Percentiles rank a stretch among this genome's conserved stretches.
Conservation (phyloP, 2,113 vertebrate genomes). For the Cepphus grylle region DNA sequence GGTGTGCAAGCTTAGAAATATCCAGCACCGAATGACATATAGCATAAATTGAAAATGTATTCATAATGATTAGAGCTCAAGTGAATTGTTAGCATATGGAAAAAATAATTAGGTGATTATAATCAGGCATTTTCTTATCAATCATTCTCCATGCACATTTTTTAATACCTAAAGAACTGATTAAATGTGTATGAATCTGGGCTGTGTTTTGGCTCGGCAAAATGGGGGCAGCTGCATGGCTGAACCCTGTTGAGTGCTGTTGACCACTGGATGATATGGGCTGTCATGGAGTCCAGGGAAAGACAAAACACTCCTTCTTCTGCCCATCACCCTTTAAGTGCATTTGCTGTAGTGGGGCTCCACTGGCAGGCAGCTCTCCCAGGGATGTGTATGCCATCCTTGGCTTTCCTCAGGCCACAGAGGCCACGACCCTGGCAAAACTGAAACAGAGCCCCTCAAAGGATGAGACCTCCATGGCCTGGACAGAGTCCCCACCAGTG, state of each 20-base stretch:
- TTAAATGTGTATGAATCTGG: neutral
- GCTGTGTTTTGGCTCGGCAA: neutral
- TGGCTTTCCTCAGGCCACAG: neutral
- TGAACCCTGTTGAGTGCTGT: neutral
- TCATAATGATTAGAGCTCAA: neutral
- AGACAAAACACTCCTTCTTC: neutral
- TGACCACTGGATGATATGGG: neutral
- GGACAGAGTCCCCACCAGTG: neutral
- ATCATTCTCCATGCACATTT: neutral
- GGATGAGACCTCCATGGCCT: neutral
- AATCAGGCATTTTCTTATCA: constrained; percentile 1
- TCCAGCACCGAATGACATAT: neutral
- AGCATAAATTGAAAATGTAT: neutral
- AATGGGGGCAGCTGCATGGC: neutral
- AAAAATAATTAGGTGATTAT: constrained; percentile 33
- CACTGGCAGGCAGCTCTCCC: neutral
- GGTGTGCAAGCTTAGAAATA: neutral
- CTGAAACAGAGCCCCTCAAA: neutral
- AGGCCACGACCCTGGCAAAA: neutral
- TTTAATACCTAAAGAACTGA: neutral
- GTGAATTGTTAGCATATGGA: neutral
- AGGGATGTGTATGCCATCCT: neutral
- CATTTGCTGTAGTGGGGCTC: neutral
- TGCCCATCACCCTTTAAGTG: neutral
- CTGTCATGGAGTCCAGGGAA: neutral